Evolutionary conservation across 92 coral and sea anemone genomes (phyloP).

Genomic region (Diadumene lineata): DNA sequence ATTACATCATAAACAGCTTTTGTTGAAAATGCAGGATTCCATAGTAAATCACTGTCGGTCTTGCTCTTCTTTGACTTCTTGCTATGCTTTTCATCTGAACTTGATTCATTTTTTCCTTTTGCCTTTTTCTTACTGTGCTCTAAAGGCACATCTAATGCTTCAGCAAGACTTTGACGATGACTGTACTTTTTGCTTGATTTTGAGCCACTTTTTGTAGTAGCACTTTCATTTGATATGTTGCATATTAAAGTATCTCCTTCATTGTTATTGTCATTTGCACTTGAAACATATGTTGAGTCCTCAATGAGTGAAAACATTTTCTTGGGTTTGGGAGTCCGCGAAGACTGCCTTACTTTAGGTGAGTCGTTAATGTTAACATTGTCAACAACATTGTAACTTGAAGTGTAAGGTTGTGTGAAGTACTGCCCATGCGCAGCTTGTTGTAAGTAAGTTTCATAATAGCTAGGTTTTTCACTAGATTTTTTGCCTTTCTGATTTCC

Average conservation of each 20-base stretch:
- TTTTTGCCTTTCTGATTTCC: conserved; percentile 1
- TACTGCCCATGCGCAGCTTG: not conserved
- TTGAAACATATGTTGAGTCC: conserved; percentile 13
- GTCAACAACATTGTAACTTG: not conserved
- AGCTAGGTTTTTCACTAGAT: not conserved
- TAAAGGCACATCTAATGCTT: not conserved
- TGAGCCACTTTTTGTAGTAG: conserved; percentile 3
- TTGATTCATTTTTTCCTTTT: not conserved
- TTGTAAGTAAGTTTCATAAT: not conserved
- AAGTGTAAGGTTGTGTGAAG: not conserved
- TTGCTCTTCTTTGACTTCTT: conserved; percentile 20
- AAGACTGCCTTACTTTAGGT: conserved; percentile 68
- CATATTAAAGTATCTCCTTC: not conserved
- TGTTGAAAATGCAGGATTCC: not conserved
- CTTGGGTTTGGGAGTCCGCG: conserved; percentile 83
- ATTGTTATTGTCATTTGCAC: not conserved
- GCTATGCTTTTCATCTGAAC: not conserved
- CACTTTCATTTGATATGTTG: not conserved
- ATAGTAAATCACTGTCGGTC: not conserved
- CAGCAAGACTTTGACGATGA: conserved; percentile 1
- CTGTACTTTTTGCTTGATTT: conserved; percentile 4
- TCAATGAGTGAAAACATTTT: conserved; percentile 75
- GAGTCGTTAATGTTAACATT: conserved; percentile 21
- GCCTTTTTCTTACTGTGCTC: conserved; percentile 2
- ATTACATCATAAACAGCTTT: conserved; percentile 1